phyloP scores from a whole-genome alignment of 1,140 invertebrate species.

The Diabrotica undecimpunctata region DNA sequence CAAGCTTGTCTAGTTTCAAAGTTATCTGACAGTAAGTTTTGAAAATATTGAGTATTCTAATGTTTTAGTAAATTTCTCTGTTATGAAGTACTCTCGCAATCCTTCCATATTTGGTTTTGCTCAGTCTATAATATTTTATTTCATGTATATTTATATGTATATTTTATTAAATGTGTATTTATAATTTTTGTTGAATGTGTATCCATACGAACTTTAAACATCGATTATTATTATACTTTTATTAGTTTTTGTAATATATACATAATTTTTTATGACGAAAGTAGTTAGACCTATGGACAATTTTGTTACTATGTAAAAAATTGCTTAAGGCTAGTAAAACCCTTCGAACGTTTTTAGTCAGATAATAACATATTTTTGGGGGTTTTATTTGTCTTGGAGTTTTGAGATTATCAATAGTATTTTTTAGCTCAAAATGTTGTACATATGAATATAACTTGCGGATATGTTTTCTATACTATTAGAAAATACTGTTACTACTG shows the following conservation, averaged over 20 bases:
- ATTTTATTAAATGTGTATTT: conserved; percentile 28
- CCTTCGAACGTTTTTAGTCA: too few species aligned
- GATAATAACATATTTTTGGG: too few species aligned
- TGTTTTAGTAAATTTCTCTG: background rate
- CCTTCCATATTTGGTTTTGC: conserved; percentile 8
- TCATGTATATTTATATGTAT: conserved; percentile 19
- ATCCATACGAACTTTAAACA: background rate
- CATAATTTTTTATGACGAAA: conserved; percentile 6
- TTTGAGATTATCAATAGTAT: conserved; percentile 13
- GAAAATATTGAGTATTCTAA: too few species aligned
- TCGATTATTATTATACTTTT: conserved; percentile 8
- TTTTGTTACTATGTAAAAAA: conserved; percentile 20
- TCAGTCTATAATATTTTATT: conserved; percentile 1
- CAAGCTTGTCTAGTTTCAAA: too few species aligned
- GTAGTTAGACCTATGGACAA: conserved; percentile 19
- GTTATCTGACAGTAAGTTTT: too few species aligned
- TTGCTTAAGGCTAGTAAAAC: conserved; percentile 14
- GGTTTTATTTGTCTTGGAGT: too few species aligned
- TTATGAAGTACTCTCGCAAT: conserved; percentile 19
- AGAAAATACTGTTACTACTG: conserved; percentile 45
- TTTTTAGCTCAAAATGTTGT: conserved; percentile 45
- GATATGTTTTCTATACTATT: conserved; percentile 45
- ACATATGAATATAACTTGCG: conserved; percentile 43
- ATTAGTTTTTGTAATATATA: conserved; percentile 13
- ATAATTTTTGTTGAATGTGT: conserved; percentile 11